A percentile compares a stretch with the other conserved stretches of the same genome.
These are phyloP conservation scores for Rhinogobio ventralis DNA, from an alignment of 2,797 vertebrate genomes.

Conservation along the genomic window DNA sequence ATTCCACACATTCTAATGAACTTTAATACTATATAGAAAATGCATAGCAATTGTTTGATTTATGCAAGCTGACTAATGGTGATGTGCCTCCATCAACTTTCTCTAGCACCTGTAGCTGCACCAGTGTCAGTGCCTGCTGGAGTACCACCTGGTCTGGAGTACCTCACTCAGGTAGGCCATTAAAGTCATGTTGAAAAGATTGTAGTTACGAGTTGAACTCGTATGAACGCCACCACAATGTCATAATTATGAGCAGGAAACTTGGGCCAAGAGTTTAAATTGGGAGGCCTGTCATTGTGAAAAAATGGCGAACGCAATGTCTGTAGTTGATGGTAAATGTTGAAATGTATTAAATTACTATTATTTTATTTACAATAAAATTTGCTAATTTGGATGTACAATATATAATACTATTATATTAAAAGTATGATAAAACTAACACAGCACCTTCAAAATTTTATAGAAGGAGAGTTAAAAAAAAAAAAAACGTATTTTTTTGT, in stretches of 20 bases:
- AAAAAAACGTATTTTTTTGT: too few relatives aligned
- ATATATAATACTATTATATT: background rate
- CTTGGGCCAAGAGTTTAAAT: background rate
- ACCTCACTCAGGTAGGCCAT: slow-evolving; percentile 83
- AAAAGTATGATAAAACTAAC: background rate
- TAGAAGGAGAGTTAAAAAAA: background rate
- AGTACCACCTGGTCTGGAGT: slow-evolving; percentile 86
- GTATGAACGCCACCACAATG: background rate
- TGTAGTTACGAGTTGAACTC: background rate
- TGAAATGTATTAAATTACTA: background rate
- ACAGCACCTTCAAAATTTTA: background rate
- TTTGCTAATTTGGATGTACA: too few relatives aligned
- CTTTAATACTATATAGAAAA: background rate
- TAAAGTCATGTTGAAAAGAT: background rate
- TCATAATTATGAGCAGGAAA: background rate
- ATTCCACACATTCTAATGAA: background rate
- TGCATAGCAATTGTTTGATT: background rate
- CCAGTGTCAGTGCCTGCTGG: slow-evolving; percentile 65
- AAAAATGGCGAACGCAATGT: background rate
- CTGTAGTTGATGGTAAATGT: background rate
- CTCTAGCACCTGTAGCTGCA: slow-evolving; percentile 15
- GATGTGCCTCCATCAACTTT: slow-evolving; percentile 46
- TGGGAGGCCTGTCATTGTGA: background rate
- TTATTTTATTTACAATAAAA: background rate
- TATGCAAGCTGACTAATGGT: background rate